Conservation (phyloP, 2,113 vertebrate genomes). For the Drymodes brunneopygia region DNA sequence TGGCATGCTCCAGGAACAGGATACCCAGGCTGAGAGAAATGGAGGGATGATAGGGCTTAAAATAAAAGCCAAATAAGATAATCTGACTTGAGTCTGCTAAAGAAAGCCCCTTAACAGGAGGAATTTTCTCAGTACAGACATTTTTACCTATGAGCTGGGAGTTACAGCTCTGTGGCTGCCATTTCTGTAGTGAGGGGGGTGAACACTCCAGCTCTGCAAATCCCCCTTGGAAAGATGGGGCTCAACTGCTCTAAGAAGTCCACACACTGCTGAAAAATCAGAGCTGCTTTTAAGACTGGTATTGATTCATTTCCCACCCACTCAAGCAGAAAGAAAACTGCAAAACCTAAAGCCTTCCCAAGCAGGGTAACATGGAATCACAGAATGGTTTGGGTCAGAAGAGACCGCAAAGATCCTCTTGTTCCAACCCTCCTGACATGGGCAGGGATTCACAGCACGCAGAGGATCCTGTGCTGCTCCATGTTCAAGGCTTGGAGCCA, state of each 20-base stretch:
- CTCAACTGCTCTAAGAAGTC: background rate
- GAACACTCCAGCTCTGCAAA: background rate
- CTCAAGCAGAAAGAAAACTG: background rate
- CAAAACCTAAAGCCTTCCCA: background rate
- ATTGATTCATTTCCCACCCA: background rate
- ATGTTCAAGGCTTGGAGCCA: fast-evolving
- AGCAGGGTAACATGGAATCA: background rate
- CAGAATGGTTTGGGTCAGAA: background rate
- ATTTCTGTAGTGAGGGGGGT: background rate
- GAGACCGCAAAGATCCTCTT: background rate
- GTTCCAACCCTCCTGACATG: fast-evolving
- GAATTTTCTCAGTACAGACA: background rate
- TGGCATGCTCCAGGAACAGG: background rate
- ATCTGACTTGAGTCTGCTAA: background rate
- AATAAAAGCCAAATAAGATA: background rate
- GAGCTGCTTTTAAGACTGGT: background rate
- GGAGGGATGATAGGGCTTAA: background rate
- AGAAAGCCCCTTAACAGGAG: background rate
- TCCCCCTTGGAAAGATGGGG: background rate
- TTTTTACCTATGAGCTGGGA: background rate
- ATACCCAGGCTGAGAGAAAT: background rate
- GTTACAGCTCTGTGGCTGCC: background rate
- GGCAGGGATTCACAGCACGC: background rate
- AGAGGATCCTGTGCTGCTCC: background rate
- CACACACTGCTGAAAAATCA: background rate